Evolutionary conservation across 2,888 invertebrate genomes (phyloP), one percentile per base, ranked within the genome.

Genomic region (Exocentrus adspersus): DNA sequence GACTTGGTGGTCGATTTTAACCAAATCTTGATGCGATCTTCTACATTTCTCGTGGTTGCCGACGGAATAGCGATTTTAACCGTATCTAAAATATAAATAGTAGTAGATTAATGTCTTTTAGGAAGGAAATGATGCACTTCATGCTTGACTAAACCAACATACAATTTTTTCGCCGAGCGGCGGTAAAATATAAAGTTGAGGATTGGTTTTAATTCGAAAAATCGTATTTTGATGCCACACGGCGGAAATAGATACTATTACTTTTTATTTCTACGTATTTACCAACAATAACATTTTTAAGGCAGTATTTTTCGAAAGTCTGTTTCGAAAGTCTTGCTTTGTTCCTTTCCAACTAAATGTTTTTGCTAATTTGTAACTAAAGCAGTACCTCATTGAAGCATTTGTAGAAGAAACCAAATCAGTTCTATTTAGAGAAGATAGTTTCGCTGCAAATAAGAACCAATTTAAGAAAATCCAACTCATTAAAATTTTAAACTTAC

Each of bases 301-400:
- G 43, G 16, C 43, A 43, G 17, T 43, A 43, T 17, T 43, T 43
- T 19, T 19, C 19, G 43, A 43, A 43, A 43, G 43, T n/a, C 19
- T 43, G 43, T 19, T 43, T 43, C n/a, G n/a, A n/a, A n/a, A n/a
- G 43, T 43, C 43, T 43, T 43, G 43, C 43, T 43, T 43, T 7
- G 43, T 43, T 19, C 17, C 43, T 19, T 43, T 43, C 43, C 43
- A 43, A 43, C 43, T 43, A 19, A 43, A 43, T 17, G 43, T 43
- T 19, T 43, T 43, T 17, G 43, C 43, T 19, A 43, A 43, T 10
- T 43, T 43, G 43, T 43, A 43, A 19, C 17, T 43, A 14, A 43
- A 16, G 43, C 43, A 43, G 10, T 43, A 43, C 19, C 43, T 17
- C 43, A 43, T 43, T 17, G 17, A 43, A 17, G 43, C 16, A 43